A percentile compares a stretch with the other conserved stretches of the same genome.
Conservation (phyloP, 2,113 vertebrate species). For the Lontra canadensis region DNA sequence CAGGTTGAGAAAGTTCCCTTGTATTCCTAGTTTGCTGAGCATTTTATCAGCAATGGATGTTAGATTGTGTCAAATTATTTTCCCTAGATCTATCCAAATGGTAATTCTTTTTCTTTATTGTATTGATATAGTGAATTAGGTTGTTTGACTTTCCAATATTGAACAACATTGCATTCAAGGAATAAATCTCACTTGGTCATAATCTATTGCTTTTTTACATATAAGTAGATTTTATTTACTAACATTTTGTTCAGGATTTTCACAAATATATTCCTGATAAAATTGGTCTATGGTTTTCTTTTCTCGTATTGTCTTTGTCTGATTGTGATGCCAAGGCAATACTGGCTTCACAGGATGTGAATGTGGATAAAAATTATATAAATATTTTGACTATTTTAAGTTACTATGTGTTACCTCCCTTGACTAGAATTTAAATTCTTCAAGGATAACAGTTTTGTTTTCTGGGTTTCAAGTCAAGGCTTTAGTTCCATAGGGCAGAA, state of each 20-base stretch:
- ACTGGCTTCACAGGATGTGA: neutral
- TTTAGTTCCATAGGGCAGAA: neutral
- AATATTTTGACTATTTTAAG: neutral
- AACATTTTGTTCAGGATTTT: neutral
- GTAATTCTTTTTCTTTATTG: neutral
- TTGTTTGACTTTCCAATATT: neutral
- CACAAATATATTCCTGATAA: neutral
- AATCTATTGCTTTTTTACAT: neutral
- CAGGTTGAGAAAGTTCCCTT: neutral
- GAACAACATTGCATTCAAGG: neutral
- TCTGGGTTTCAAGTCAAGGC: neutral
- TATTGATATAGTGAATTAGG: neutral
- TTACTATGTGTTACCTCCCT: neutral
- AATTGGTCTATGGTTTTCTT: neutral
- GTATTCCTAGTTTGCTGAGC: neutral
- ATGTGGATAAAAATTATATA: neutral
- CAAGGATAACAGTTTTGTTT: neutral
- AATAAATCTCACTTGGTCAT: neutral
- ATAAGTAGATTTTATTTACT: neutral
- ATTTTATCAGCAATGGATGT: neutral
- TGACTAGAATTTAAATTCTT: neutral
- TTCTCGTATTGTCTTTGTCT: neutral
- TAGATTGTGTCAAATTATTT: neutral
- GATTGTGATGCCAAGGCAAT: neutral
- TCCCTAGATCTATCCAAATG: neutral